phyloP scores from a whole-genome alignment of 2,888 invertebrate species.

The Listrodromus nycthemerus region DNA sequence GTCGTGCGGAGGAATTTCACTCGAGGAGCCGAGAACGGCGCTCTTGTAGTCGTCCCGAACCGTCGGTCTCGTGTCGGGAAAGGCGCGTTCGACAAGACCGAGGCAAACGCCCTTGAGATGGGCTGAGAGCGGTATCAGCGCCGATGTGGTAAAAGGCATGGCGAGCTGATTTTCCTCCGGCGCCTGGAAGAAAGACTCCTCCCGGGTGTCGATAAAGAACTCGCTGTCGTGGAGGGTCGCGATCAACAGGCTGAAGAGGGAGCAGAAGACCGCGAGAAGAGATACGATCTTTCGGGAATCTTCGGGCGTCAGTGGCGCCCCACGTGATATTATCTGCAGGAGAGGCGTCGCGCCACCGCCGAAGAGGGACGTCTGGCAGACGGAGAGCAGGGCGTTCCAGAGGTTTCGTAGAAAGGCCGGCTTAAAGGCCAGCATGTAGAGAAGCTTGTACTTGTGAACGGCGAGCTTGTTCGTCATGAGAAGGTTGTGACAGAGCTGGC shows the following conservation, averaged over 20 bases:
- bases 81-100: slow-evolving; percentile 94
- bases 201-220: slow-evolving; percentile 86
- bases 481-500: slow-evolving; percentile 93
- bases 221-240: slow-evolving; percentile 95
- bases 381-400: slow-evolving; percentile 87
- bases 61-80: slow-evolving; percentile 90
- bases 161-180: slow-evolving; percentile 76
- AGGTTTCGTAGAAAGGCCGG: slow-evolving; percentile 91
- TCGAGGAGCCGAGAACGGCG: slow-evolving; percentile 81
- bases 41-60: slow-evolving; percentile 88
- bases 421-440: slow-evolving; percentile 93
- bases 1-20: slow-evolving; percentile 74
- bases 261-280: slow-evolving; percentile 93
- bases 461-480: slow-evolving; percentile 93
- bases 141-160: slow-evolving; percentile 91
- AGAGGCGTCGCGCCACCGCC: slow-evolving; percentile 86
- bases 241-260: slow-evolving; percentile 91
- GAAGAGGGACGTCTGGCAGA: slow-evolving; percentile 85
- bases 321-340: slow-evolving; percentile 89
- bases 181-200: slow-evolving; percentile 71
- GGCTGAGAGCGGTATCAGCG: slow-evolving; percentile 90
- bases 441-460: slow-evolving; percentile 92
- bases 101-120: slow-evolving; percentile 92
- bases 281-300: slow-evolving; percentile 91
- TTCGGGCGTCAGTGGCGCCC: slow-evolving; percentile 86